Percentiles rank a stretch among this genome's conserved stretches.
phyloP scores from a whole-genome alignment of 2,888 invertebrate genomes.

The Agrochola lychnidis region DNA sequence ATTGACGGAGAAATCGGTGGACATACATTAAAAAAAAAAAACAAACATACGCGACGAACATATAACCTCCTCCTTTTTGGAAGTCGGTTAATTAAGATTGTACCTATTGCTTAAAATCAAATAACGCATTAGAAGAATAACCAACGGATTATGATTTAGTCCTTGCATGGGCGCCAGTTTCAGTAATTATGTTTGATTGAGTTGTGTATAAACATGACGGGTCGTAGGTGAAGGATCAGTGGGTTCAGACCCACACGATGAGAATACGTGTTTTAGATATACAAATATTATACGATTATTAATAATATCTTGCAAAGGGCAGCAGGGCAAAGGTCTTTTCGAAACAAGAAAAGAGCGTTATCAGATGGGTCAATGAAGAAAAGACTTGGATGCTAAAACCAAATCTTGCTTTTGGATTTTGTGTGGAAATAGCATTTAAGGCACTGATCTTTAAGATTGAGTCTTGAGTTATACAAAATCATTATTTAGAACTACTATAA shows the following conservation, averaged over 20 bases:
- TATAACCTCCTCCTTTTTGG: too few relatives aligned
- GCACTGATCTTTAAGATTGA: too few relatives aligned
- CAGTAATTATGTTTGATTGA: conserved; percentile 27
- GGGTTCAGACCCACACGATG: not conserved
- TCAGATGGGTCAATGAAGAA: not conserved
- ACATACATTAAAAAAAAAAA: too few relatives aligned
- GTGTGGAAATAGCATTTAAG: not conserved
- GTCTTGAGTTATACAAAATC: not conserved
- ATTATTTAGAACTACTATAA: not conserved
- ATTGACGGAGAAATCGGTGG: too few relatives aligned
- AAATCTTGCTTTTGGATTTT: not conserved
- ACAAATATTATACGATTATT: not conserved
- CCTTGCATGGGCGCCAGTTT: conserved; percentile 18
- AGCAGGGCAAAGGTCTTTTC: not conserved
- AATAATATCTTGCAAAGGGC: not conserved
- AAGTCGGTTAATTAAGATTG: too few relatives aligned
- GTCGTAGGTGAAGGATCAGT: conserved; percentile 35
- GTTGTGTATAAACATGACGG: conserved; percentile 22
- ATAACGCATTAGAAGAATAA: not conserved
- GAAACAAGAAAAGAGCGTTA: not conserved
- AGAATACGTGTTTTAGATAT: conserved; percentile 10
- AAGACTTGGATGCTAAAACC: not conserved
- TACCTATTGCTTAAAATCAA: not conserved
- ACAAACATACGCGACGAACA: too few relatives aligned
- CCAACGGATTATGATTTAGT: not conserved